These are phyloP conservation scores for Cotesia glomerata DNA, from an alignment of 1,140 invertebrate genomes.

Conservation along the genomic window DNA sequence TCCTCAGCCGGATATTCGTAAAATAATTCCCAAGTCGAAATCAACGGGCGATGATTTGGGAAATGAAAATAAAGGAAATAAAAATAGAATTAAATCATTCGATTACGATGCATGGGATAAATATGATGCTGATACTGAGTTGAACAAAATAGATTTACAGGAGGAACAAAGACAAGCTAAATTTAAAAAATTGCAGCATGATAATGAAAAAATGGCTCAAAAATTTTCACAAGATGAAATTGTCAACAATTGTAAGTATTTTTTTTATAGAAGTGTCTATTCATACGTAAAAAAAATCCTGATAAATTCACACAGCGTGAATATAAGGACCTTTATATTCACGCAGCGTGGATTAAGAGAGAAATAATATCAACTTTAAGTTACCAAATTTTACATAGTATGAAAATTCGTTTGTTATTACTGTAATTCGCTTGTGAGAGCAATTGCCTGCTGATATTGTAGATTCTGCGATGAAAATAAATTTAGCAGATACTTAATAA, in stretches of 20 bases:
- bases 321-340: too few relatives aligned
- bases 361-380: too few relatives aligned
- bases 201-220: conserved; percentile 36
- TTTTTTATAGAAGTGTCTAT: too few relatives aligned
- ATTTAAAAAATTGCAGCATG: conserved; percentile 46
- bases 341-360: too few relatives aligned
- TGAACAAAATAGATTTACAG: conserved; percentile 70
- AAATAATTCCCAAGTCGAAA: conserved; percentile 8
- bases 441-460: too few relatives aligned
- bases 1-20: conserved; percentile 42
- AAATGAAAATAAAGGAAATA: conserved; percentile 21
- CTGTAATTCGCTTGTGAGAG: too few relatives aligned
- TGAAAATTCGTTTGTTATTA: too few relatives aligned
- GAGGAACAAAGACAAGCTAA: conserved; percentile 63
- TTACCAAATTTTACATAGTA: too few relatives aligned
- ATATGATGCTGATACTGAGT: conserved; percentile 72
- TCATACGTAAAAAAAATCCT: too few relatives aligned
- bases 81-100: conserved; percentile 60
- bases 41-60: background rate
- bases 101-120: conserved; percentile 75
- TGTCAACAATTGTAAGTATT: conserved; percentile 43
- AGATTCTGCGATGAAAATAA: too few relatives aligned
- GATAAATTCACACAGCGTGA: too few relatives aligned
- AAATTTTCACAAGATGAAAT: conserved; percentile 44
- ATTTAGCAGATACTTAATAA: too few relatives aligned